phyloP scores from a whole-genome alignment of 1,140 invertebrate species.

The Zophobas atratus region DNA sequence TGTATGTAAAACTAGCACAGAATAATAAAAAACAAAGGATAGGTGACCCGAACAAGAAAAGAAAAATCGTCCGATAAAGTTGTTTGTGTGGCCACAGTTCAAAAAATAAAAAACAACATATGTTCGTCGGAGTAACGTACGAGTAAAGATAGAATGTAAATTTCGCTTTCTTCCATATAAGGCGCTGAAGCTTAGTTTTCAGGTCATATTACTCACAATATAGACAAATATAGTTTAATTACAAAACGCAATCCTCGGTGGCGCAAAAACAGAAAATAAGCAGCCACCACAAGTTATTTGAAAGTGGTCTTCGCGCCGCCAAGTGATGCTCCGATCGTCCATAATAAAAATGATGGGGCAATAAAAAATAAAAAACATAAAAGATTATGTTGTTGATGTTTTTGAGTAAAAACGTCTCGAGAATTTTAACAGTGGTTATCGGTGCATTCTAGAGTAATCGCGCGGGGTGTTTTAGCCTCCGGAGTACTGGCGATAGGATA shows the following conservation, averaged over 20 bases:
- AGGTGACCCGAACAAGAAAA: neutral
- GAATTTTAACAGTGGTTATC: conserved; percentile 27
- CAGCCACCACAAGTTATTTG: too few relatives aligned
- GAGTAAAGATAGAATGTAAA: conserved; percentile 37
- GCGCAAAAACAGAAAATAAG: conserved; percentile 10
- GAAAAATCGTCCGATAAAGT: conserved; percentile 9
- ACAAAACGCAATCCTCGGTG: conserved; percentile 31
- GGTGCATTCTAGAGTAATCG: conserved; percentile 1
- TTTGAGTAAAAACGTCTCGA: conserved; percentile 19
- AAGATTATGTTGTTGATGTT: conserved; percentile 20
- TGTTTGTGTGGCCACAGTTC: conserved; percentile 14
- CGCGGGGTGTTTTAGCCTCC: neutral
- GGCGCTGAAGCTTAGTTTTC: conserved; percentile 45
- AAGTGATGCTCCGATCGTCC: neutral
- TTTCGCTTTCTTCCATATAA: conserved; percentile 45
- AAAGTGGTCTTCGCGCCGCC: too few relatives aligned
- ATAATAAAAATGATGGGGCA: conserved; percentile 9
- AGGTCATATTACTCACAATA: conserved; percentile 48
- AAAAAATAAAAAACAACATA: conserved; percentile 13
- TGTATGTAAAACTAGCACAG: too few relatives aligned
- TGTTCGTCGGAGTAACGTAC: conserved; percentile 14
- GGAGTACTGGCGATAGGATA: conserved; percentile 9
- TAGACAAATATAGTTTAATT: conserved; percentile 49
- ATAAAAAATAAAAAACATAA: conserved; percentile 13
- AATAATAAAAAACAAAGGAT: neutral